A percentile compares a stretch with the other conserved stretches of the same genome.
These are phyloP conservation scores for Drosophila yooni DNA, from an alignment of 2,888 invertebrate species.

Conservation along the genomic window DNA sequence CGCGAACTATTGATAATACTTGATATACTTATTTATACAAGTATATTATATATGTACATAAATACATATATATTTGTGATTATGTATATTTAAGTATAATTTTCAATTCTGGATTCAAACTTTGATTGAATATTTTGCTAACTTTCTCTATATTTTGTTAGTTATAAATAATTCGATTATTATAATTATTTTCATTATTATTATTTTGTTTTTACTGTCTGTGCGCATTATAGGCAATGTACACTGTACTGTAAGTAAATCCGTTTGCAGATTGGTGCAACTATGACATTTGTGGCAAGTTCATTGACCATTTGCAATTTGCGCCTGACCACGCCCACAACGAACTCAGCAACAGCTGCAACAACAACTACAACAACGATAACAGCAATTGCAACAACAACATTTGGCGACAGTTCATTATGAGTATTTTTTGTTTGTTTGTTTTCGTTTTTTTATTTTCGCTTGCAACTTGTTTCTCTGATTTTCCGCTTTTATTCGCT, in stretches of 20 bases:
- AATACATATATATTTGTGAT: too few relatives aligned
- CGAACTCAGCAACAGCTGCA: conserved; percentile 13
- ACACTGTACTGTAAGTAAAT: neutral
- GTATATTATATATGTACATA: neutral
- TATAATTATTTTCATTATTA: neutral
- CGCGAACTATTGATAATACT: neutral
- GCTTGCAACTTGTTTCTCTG: conserved; percentile 27
- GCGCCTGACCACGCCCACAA: conserved; percentile 63
- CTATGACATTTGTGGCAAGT: conserved; percentile 40
- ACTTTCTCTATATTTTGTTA: neutral
- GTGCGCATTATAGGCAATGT: neutral
- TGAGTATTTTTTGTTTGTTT: conserved; percentile 23
- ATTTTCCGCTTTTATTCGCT: conserved; percentile 32
- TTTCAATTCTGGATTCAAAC: neutral
- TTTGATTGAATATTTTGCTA: neutral
- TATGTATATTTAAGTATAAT: too few relatives aligned
- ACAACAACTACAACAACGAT: conserved; percentile 12
- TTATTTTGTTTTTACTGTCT: neutral
- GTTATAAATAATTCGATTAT: neutral
- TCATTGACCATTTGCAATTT: conserved; percentile 54
- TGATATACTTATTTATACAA: neutral
- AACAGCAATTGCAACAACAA: conserved; percentile 22
- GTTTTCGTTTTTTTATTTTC: neutral
- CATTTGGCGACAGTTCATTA: conserved; percentile 60
- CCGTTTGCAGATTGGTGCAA: conserved; percentile 3